Conservation (phyloP, 2,797 vertebrate genomes). For the Pipistrellus pipistrellus region DNA sequence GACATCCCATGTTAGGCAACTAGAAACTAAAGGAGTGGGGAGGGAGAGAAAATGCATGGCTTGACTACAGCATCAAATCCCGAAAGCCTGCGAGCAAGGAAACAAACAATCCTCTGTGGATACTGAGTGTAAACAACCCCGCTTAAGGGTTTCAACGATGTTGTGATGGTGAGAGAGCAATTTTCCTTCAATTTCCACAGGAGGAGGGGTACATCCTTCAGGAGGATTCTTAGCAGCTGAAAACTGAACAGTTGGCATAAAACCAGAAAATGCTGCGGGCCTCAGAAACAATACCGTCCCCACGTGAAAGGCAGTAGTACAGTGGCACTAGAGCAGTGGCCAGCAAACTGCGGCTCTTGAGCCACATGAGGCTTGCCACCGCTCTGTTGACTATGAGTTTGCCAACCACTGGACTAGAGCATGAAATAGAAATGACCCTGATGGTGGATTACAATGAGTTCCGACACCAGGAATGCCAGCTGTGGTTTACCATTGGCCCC, state of each 20-base stretch:
- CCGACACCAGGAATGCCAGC: neutral
- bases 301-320: neutral
- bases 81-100: neutral
- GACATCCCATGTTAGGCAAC: neutral
- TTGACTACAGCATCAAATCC: neutral
- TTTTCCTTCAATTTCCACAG: neutral
- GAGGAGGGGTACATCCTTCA: neutral
- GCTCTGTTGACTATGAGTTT: too few relatives aligned
- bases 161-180: neutral
- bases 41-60: neutral
- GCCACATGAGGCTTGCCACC: too few relatives aligned
- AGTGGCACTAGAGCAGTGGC: too few relatives aligned
- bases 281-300: neutral
- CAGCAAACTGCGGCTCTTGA: too few relatives aligned
- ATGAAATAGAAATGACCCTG: neutral
- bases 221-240: neutral
- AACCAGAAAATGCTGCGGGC: neutral
- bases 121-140: neutral
- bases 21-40: neutral
- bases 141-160: neutral
- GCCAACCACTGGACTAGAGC: too few relatives aligned
- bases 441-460: neutral
- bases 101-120: conserved; percentile 10
- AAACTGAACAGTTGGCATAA: neutral
- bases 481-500: neutral